Evolutionary conservation across 2,113 vertebrate genomes (phyloP), one percentile per base, ranked within the genome.

Genomic region (Cheirogaleus medius): DNA sequence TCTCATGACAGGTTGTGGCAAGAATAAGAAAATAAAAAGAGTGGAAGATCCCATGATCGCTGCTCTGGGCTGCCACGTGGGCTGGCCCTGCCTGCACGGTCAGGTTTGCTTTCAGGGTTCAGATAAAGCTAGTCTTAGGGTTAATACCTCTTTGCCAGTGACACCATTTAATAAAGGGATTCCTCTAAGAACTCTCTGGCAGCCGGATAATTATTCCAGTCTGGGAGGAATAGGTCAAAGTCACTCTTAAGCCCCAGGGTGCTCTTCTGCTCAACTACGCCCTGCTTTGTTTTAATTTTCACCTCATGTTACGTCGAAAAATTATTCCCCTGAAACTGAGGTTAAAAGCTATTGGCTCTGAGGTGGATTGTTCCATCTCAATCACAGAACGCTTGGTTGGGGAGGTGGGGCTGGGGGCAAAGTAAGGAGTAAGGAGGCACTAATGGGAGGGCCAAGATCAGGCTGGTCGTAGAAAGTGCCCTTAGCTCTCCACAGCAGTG

Each of bases 1-100:
- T 98, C 96, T 98, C 94, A 95, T 97, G 98, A 98, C 98, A 98
- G 98, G 98, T 98, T 98, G 93, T 96, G 98, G 98, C 98, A 98
- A 96, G 98, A 98, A 97, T 44, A 91, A 91, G 94, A 98, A 98
- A 98, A 98, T 83, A 97, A 95, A 97, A 97, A 98, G 97, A 87
- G 91, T 82, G 95, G 96, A 96, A 94, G 97, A 96, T 5, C 29
- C 95, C 98, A 91, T 96, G 97, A 98, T 95, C 78, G 1, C 47
- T 15, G 80, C 80, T 90, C 95, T 58, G 23, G 94, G 60, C 93
- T 98, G 95, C 98, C 96, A 89, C 92, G 98, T 97, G 76, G 96
- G 96, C 97, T 44, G 97, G 96, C 96, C 90, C 90, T 91, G 97
- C 96, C 95, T 93, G 86, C 91, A 84, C 27, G 0, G 54, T 83